A percentile compares a stretch with the other conserved stretches of the same genome.
phyloP scores from a whole-genome alignment of 2,888 invertebrate species.

The Dryocosmus kuriphilus region DNA sequence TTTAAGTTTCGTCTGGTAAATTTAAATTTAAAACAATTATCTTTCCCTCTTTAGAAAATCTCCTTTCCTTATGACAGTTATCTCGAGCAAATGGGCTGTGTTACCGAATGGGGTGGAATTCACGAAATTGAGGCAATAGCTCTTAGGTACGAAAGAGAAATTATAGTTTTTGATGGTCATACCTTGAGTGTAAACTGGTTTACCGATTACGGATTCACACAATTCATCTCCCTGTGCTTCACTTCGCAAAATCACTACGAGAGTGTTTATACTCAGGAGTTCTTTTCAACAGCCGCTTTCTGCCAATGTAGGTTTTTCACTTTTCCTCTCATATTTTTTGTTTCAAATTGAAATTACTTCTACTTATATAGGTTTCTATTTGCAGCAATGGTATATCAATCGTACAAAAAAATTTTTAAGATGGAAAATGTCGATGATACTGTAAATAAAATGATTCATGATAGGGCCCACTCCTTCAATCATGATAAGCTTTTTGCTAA shows the following conservation, averaged over 20 bases:
- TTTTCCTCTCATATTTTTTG: conserved; percentile 32
- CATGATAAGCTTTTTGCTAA: conserved; percentile 73
- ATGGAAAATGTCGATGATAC: conserved; percentile 87
- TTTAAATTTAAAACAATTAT: conserved; percentile 15
- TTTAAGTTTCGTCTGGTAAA: background rate
- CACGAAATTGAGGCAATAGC: conserved; percentile 86
- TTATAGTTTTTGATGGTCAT: conserved; percentile 85
- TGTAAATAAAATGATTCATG: conserved; percentile 87
- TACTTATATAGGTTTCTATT: conserved; percentile 56
- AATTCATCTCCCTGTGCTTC: conserved; percentile 78
- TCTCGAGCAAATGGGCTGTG: conserved; percentile 84
- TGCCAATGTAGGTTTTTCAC: conserved; percentile 89
- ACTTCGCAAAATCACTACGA: conserved; percentile 89
- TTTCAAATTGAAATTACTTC: conserved; percentile 34
- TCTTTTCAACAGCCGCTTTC: conserved; percentile 86
- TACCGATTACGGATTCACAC: conserved; percentile 81
- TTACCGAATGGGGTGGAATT: conserved; percentile 84
- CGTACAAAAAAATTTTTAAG: conserved; percentile 90
- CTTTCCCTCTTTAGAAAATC: conserved; percentile 79
- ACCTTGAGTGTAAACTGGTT: conserved; percentile 79
- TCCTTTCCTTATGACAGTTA: conserved; percentile 83
- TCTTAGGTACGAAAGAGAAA: conserved; percentile 86
- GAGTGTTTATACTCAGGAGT: conserved; percentile 87
- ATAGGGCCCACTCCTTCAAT: conserved; percentile 62
- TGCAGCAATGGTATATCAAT: conserved; percentile 90